Base-by-base conservation (phyloP, 1,140 invertebrate genomes). In the Calycopis cecrops region DNA sequence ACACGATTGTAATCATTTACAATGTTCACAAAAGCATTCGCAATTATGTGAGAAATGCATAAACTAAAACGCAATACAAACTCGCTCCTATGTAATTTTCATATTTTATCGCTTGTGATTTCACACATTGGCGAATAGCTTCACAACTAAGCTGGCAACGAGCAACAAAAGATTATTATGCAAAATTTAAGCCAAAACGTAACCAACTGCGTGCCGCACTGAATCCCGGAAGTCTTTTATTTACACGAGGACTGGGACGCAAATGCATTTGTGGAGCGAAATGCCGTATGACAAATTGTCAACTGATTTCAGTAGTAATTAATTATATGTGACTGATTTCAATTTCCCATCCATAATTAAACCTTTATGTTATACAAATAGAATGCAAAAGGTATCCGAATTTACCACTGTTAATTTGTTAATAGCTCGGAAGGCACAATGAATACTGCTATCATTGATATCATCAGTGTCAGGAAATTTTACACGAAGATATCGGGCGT, bases 111-210 rank as follows among this genome's bases (percentile, higher is more conserved):
- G 14, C 40, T 44, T 44, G 14, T 44, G 40, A 44, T 44, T 44
- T 44, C 40, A 44, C 40, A 44, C 40, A 44, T 44, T 44, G 40
- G 40, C 40, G 40, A 17, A 44, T 44, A 44, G 40, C 17, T 44
- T 44, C 40, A 16, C 14, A 44, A 44, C 40, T 44, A 44, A 44
- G 40, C 40, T 44, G 40, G 67, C 55, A 63, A 63, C 56, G 60
- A 66, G 59, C 56, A 68, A 60, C 58, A 53, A 62, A 63, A 67
- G 59, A 63, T 72, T 72, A 72, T 72, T 72, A 75, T 75, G 72
- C 69, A 64, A 71, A 71, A 72, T 72, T 62, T 66, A 65, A 72
- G 72, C 69, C 69, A 72, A 75, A 75, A 75, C 64, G 57, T 63
- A 65, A 62, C 59, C 51, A 44, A 44, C 62, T 55, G 63, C 62